Evolutionary conservation across 2,113 vertebrate species (phyloP), one percentile per base, ranked within the genome.

Genomic region (Eudyptes chrysolophus): DNA sequence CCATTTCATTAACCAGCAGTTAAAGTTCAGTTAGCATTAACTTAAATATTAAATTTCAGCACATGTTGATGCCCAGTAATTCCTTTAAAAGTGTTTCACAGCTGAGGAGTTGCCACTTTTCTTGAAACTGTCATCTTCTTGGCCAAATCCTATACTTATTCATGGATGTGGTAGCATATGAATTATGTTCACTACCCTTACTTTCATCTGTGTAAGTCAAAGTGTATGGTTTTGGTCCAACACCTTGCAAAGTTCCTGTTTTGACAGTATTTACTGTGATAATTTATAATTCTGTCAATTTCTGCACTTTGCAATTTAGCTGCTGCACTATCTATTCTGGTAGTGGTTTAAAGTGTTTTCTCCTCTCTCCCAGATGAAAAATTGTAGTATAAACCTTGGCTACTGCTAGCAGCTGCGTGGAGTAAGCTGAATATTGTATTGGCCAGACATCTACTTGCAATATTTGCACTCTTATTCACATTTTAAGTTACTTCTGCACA

Each of bases 221-320:
- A 91, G 65, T 62, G 40, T 72, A 94, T 6, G 38, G 70, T 85
- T 89, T 87, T 49, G 84, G 91, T 87, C 89, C 92, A 95, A 89
- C 46, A 92, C 62, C 78, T 89, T 65, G 57, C 66, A 83, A 66
- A 94, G 95, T 58, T 87, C 74, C 86, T 79, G 70, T 78, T 95
- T n/a, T 94, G 95, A 94, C 87, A 95, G 77, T 94, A 89, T 96
- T 97, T 93, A 91, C 84, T 58, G 57, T 54, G 89, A 82, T 91
- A 92, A 97, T 95, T 96, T 97, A 96, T 84, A 96, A 77, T 87
- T 92, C 95, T 93, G 91, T 93, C 96, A 79, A 69, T 89, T 95
- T 79, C 70, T 96, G 79, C 87, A 51, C 78, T 94, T 87, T 27
- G 92, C 89, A 97, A 96, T 97, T 96, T 95, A 94, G 91, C 93